Evolutionary conservation across 2,888 invertebrate genomes (phyloP).

Genomic region (Stomorhina lunata): DNA sequence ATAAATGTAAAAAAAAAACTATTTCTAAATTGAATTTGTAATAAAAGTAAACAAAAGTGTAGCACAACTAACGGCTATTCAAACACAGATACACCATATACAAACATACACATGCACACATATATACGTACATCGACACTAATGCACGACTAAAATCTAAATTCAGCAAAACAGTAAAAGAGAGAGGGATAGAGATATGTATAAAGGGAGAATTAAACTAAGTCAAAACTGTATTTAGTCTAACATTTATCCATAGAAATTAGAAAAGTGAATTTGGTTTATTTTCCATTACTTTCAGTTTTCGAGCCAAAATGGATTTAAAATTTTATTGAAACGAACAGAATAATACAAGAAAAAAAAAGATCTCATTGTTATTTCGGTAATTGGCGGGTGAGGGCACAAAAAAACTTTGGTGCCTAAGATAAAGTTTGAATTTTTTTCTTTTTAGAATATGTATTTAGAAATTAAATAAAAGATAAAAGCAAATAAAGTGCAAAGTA

Average conservation of each 20-base stretch:
- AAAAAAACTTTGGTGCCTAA: background rate
- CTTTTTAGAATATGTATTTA: background rate
- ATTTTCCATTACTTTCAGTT: background rate
- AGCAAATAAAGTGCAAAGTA: conserved; percentile 3
- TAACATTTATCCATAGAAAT: conserved; percentile 4
- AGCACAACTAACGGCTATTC: conserved; percentile 1
- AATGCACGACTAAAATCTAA: background rate
- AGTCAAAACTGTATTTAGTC: conserved; percentile 22
- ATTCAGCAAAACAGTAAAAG: background rate
- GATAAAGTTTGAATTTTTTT: conserved; percentile 15
- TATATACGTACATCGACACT: too few relatives aligned
- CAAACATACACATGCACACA: background rate
- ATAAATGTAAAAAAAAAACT: background rate
- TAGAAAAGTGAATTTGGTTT: conserved; percentile 34
- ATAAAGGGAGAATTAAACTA: background rate
- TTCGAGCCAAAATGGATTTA: background rate
- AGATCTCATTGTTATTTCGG: conserved; percentile 13
- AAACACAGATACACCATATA: too few relatives aligned
- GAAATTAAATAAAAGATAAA: conserved; percentile 8
- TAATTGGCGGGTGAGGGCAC: conserved; percentile 31
- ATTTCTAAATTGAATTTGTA: conserved; percentile 25
- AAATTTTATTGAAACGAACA: conserved; percentile 35
- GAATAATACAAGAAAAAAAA: background rate
- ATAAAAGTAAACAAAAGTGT: background rate
- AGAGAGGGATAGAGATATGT: background rate